A percentile compares a stretch with the other conserved stretches of the same genome.
These are phyloP conservation scores for Oriolus oriolus DNA, from an alignment of 2,113 vertebrate species.

Conservation along the genomic window DNA sequence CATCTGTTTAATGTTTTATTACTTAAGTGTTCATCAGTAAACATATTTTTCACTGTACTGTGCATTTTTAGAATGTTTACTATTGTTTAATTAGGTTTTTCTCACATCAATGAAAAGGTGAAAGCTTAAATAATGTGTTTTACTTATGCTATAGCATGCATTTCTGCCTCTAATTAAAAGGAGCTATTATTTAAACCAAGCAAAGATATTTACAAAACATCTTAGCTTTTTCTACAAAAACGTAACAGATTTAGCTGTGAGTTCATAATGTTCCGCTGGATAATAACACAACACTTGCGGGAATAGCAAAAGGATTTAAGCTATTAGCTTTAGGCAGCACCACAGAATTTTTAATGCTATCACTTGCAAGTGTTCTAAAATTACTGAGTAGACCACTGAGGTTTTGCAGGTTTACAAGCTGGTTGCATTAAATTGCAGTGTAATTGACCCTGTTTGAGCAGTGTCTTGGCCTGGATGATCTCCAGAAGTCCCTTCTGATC, in stretches of 20 bases:
- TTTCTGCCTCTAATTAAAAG: background rate
- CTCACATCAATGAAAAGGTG: background rate
- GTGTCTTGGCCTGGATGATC: background rate
- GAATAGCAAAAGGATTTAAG: background rate
- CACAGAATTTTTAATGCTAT: background rate
- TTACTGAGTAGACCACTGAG: background rate
- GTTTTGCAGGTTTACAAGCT: background rate
- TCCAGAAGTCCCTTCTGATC: background rate
- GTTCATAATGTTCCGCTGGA: background rate
- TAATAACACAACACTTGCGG: background rate
- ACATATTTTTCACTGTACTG: background rate
- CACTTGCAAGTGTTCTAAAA: background rate
- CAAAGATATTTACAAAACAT: background rate
- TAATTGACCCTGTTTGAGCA: background rate
- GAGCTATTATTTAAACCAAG: background rate
- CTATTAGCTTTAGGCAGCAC: background rate
- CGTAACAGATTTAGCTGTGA: background rate
- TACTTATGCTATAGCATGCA: background rate
- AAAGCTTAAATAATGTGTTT: background rate
- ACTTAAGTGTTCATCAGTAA: background rate
- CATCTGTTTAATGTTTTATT: background rate
- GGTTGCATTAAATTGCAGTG: background rate
- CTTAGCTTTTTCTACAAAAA: background rate
- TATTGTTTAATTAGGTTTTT: background rate
- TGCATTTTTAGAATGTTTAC: background rate